Conservation (phyloP, 2,113 vertebrate genomes). For the Petaurus breviceps region DNA sequence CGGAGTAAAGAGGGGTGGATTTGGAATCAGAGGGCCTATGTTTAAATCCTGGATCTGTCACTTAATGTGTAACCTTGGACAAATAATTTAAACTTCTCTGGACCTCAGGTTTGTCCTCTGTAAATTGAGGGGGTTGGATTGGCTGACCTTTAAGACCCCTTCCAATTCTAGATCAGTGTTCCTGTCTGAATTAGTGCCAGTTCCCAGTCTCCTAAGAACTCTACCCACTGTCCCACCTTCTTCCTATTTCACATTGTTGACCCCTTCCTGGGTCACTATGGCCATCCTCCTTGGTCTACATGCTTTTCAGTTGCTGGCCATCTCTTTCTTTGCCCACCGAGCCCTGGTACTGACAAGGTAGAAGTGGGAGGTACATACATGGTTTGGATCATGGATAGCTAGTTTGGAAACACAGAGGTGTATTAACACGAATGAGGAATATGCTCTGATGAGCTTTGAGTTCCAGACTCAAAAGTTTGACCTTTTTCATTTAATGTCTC, state of each 20-base stretch:
- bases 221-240: not conserved
- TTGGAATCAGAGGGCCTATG: not conserved
- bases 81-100: not conserved
- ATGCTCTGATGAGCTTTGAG: slow-evolving; percentile 19
- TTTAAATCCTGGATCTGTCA: not conserved
- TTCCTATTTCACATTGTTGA: not conserved
- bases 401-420: not conserved
- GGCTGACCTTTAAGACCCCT: not conserved
- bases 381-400: not conserved
- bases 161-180: not conserved
- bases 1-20: not conserved
- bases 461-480: not conserved
- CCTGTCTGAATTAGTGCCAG: not conserved
- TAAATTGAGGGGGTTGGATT: not conserved
- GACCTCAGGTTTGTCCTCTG: not conserved
- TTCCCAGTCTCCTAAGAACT: not conserved
- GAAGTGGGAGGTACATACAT: not conserved
- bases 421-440: not conserved
- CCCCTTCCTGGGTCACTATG: not conserved
- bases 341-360: not conserved
- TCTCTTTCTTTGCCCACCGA: not conserved
- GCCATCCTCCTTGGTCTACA: not conserved
- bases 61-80: not conserved
- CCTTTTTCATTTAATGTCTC: slow-evolving; percentile 5
- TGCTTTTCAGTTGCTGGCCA: not conserved